Base-by-base conservation (phyloP, 92 coral and sea anemone genomes). In the Bergia sp. region DNA sequence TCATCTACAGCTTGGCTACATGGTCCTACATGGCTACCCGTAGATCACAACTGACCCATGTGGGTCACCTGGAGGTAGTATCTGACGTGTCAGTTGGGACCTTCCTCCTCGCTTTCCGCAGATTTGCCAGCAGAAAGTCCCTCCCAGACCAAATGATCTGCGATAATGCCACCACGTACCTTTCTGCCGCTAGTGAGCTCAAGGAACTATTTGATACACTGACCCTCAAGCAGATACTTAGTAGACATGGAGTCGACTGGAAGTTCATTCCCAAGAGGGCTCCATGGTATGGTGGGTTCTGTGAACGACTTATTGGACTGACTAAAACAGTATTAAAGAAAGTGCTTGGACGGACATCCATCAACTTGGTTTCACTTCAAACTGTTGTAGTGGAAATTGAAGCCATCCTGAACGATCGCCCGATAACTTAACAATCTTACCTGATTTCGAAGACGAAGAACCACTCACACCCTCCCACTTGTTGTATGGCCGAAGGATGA, bases 211-310 rank as follows among this genome's bases (percentile, higher is more conserved):
- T 73, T 67, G 20, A 72, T 23, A 42, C 82, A 38, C 55, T 66
- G 37, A 61, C 80, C 5, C 79, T 84, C 39, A 94, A 91, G 82
- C 88, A 92, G 61, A 15, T 72, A 50, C 72, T 92, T 36, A 76
- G 80, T 81, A 67, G 86, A 50, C 89, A 80, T 53, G 91, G 88
- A 12, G 86, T 92, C 16, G 93, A 92, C 11, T 92, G 95, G 97
- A 61, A 86, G 42, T 92, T 94, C 50, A 94, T 94, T 73, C 94
- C 94, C 29, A 90, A 94, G 50, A 40, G 93, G 2, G 95, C 91
- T 47, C 94, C 93, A 2, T 92, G 94, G 93, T 88, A 85, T 71
- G 93, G 94, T 23, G 92, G 94, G 41, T 90, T 92, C 77, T 92
- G 95, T 90, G 95, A 92, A 76, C 58, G 94, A 21, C 82, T 94